A percentile compares a stretch with the other conserved stretches of the same genome.
Conservation (phyloP, 1,140 invertebrate species). For the Drosophila insularis region DNA sequence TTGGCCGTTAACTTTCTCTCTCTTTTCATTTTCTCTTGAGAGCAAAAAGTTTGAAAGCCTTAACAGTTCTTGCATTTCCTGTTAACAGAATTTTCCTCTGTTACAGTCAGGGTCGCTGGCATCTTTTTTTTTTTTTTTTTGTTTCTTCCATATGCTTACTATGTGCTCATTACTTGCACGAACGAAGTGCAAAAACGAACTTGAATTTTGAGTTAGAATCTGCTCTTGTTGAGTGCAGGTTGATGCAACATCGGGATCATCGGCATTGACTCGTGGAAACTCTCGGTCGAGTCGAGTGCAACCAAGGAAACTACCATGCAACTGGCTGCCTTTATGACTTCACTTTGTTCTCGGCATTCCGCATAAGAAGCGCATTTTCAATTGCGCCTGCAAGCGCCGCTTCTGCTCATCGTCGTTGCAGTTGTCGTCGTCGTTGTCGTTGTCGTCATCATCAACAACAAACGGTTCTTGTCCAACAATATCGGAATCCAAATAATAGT, state of each 20-base stretch:
- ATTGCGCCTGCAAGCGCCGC: constrained; percentile 63
- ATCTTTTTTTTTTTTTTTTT: neutral
- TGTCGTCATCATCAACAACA: no score
- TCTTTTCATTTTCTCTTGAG: constrained; percentile 3
- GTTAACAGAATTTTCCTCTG: constrained; percentile 3
- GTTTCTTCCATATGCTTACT: neutral
- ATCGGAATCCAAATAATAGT: constrained; percentile 18
- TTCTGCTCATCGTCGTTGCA: constrained; percentile 1
- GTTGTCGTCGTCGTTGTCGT: neutral
- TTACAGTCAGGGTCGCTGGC: neutral
- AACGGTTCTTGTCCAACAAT: constrained; percentile 48
- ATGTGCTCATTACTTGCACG: neutral
- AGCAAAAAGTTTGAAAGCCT: neutral
- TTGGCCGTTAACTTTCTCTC: neutral
- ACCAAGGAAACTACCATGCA: constrained; percentile 46
- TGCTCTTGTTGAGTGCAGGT: constrained; percentile 22
- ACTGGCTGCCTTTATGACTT: constrained; percentile 13
- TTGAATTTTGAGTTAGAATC: constrained; percentile 16
- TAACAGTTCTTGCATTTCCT: constrained; percentile 17
- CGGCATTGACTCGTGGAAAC: neutral
- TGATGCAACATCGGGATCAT: constrained; percentile 5
- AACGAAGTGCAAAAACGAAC: constrained; percentile 1
- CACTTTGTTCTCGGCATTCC: constrained; percentile 52
- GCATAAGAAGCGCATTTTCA: constrained; percentile 69
- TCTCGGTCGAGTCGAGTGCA: constrained; percentile 60